Conservation (phyloP, 92 coral and sea anemone species). For the Paragorgia papillata region DNA sequence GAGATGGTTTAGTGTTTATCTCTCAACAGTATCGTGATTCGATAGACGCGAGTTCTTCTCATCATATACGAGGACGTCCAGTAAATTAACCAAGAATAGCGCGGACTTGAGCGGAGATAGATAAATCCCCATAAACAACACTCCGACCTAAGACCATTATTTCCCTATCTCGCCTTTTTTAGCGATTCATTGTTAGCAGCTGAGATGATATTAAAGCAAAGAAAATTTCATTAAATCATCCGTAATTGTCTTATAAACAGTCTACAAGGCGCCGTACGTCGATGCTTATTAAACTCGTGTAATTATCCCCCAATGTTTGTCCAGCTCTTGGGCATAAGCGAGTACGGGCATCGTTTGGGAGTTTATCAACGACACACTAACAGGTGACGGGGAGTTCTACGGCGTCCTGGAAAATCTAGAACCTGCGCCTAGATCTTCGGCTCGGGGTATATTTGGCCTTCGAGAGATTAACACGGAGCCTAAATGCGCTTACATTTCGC, state of each 20-base stretch:
- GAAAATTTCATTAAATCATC: slow-evolving; percentile 32
- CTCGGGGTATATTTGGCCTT: too few relatives aligned
- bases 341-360: background rate
- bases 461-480: too few relatives aligned
- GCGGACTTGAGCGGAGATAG: too few relatives aligned
- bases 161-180: background rate
- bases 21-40: slow-evolving; percentile 19
- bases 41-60: too few relatives aligned
- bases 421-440: too few relatives aligned
- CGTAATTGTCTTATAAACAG: slow-evolving; percentile 36
- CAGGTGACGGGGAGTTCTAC: too few relatives aligned
- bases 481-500: background rate
- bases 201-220: slow-evolving; percentile 1
- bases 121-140: too few relatives aligned
- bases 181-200: background rate
- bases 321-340: slow-evolving; percentile 12
- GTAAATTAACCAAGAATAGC: too few relatives aligned
- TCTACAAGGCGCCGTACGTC: slow-evolving; percentile 37
- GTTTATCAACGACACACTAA: too few relatives aligned
- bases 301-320: slow-evolving; percentile 29
- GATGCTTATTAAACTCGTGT: slow-evolving; percentile 10
- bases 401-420: too few relatives aligned
- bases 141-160: slow-evolving; percentile 4
- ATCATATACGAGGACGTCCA: too few relatives aligned
- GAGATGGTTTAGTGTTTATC: slow-evolving; percentile 8